Percentiles rank a stretch among this genome's conserved stretches.
These are phyloP conservation scores for Stenodema calcarata DNA, from an alignment of 2,888 invertebrate species.

Conservation along the genomic window DNA sequence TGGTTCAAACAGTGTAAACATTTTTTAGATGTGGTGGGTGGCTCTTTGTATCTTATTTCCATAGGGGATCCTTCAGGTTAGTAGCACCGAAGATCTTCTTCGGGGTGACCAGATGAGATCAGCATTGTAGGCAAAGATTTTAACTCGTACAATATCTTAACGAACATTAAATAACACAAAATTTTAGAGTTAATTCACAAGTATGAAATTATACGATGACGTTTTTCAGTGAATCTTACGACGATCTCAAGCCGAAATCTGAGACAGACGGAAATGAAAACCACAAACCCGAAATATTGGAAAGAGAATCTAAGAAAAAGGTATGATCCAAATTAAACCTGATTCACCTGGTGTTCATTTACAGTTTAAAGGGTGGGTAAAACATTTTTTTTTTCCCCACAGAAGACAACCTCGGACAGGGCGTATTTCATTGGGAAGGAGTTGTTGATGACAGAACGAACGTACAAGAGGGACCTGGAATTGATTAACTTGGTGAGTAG, in stretches of 20 bases:
- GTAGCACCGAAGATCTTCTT: too few relatives aligned
- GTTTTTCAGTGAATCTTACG: background rate
- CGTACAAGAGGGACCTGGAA: slow-evolving; percentile 92
- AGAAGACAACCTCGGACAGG: slow-evolving; percentile 70
- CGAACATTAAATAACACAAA: too few relatives aligned
- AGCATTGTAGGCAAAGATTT: too few relatives aligned
- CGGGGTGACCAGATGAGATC: too few relatives aligned
- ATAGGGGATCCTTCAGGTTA: too few relatives aligned
- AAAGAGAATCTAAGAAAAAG: slow-evolving; percentile 35
- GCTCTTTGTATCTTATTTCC: too few relatives aligned
- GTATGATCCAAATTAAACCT: background rate
- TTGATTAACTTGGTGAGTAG: slow-evolving; percentile 84
- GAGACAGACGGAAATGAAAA: slow-evolving; percentile 3
- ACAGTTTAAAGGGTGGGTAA: background rate
- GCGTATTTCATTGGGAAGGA: slow-evolving; percentile 90
- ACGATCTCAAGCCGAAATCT: background rate
- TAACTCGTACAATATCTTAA: too few relatives aligned
- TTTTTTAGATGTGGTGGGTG: too few relatives aligned
- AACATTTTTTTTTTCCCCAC: background rate
- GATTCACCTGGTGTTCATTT: background rate
- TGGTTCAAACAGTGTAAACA: too few relatives aligned
- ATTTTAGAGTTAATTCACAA: too few relatives aligned
- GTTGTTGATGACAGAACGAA: slow-evolving; percentile 92
- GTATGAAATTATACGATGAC: too few relatives aligned
- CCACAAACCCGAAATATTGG: slow-evolving; percentile 21